A percentile compares a stretch with the other conserved stretches of the same genome.
Evolutionary conservation across 2,888 invertebrate species (phyloP).

Genomic region (Andrena haemorrhoa): DNA sequence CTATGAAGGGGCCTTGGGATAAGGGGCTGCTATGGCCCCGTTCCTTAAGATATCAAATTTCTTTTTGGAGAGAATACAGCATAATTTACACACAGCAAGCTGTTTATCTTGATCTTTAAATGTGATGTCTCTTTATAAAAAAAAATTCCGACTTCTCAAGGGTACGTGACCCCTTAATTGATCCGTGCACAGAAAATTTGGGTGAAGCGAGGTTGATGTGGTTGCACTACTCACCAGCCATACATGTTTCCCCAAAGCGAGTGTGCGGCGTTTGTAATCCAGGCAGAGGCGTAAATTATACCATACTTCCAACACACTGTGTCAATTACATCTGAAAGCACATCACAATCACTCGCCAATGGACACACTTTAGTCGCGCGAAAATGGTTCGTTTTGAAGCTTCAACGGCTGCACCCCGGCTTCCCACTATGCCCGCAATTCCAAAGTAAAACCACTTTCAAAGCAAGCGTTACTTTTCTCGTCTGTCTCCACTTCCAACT

Average conservation of each 20-base stretch:
- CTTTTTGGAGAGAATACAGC: too few relatives aligned
- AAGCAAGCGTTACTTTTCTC: not conserved
- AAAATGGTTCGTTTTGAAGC: not conserved
- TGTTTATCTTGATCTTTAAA: too few relatives aligned
- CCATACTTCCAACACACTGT: conserved; percentile 25
- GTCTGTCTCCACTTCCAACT: not conserved
- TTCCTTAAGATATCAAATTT: too few relatives aligned
- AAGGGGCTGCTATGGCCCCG: too few relatives aligned
- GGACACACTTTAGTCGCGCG: conserved; percentile 13
- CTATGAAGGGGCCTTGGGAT: too few relatives aligned
- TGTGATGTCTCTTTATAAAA: not conserved
- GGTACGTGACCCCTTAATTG: too few relatives aligned
- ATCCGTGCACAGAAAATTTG: too few relatives aligned
- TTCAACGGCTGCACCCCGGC: not conserved
- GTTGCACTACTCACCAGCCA: conserved; percentile 64
- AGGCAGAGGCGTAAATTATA: conserved; percentile 34
- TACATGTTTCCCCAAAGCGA: conserved; percentile 59
- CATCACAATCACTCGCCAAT: conserved; percentile 46
- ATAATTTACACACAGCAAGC: too few relatives aligned
- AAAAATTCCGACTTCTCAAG: not conserved
- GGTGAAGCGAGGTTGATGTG: not conserved
- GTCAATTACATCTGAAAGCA: conserved; percentile 39
- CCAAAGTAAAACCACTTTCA: not conserved
- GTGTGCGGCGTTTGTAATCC: conserved; percentile 46
- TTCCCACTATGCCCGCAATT: not conserved